Evolutionary conservation across 2,888 invertebrate species (phyloP).

Genomic region (Nomada goodeniana): DNA sequence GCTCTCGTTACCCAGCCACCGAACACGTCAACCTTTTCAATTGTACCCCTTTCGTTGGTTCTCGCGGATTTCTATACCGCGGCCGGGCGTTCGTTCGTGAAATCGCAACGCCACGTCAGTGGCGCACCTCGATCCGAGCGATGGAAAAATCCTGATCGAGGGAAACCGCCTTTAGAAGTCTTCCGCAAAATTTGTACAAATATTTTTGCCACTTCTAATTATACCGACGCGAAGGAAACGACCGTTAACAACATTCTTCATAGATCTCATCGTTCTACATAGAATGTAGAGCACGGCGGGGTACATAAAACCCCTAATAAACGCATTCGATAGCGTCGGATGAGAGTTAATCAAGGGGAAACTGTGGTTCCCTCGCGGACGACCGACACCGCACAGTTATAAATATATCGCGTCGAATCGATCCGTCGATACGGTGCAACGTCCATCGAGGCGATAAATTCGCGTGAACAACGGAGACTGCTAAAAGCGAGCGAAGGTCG

Average conservation of each 20-base stretch:
- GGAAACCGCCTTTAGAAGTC: too few species aligned
- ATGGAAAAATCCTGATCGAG: slow-evolving; percentile 23
- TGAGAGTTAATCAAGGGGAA: slow-evolving; percentile 23
- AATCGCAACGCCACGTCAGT: slow-evolving; percentile 32
- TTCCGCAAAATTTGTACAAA: too few species aligned
- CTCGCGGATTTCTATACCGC: slow-evolving; percentile 39
- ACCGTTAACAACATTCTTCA: too few species aligned
- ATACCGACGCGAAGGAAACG: too few species aligned
- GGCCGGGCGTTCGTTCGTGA: slow-evolving; percentile 37
- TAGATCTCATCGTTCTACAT: too few species aligned
- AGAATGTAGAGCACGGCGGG: too few species aligned
- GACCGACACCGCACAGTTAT: slow-evolving; percentile 34
- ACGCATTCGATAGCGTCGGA: neutral
- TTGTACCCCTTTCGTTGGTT: slow-evolving; percentile 51
- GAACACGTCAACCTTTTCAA: slow-evolving; percentile 67
- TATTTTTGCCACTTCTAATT: too few species aligned
- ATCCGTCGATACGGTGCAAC: slow-evolving; percentile 20
- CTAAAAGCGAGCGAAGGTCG: slow-evolving; percentile 29
- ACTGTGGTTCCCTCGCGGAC: neutral
- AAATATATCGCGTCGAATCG: slow-evolving; percentile 55
- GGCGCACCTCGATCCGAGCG: slow-evolving; percentile 21
- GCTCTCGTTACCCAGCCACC: slow-evolving; percentile 73
- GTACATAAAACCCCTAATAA: too few species aligned
- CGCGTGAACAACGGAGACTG: slow-evolving; percentile 43
- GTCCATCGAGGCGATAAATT: slow-evolving; percentile 54